Percentiles rank a stretch among this genome's conserved stretches.
These are phyloP conservation scores for human DNA, from an alignment of 2,113 vertebrate genomes.

Conservation along the genomic window DNA sequence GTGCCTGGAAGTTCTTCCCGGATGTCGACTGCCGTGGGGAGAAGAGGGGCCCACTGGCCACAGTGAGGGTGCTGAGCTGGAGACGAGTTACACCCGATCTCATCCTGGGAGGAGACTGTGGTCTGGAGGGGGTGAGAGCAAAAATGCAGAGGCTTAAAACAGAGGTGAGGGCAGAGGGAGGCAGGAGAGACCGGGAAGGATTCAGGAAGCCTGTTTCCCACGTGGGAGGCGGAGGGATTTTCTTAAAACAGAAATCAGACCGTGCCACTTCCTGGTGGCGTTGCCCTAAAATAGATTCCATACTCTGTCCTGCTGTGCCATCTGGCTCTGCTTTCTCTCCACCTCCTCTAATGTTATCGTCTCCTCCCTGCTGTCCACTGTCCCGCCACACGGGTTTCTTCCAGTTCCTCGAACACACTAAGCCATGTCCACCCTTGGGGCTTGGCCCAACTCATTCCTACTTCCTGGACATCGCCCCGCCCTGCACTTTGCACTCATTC, in stretches of 20 bases:
- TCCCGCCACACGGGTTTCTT: not conserved
- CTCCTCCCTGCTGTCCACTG: too few relatives aligned
- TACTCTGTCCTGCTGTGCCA: not conserved
- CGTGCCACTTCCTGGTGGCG: not conserved
- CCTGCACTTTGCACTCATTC: not conserved
- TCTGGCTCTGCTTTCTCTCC: not conserved
- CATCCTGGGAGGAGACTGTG: too few relatives aligned
- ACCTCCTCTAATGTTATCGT: not conserved
- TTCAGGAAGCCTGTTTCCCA: not conserved
- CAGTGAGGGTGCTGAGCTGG: not conserved
- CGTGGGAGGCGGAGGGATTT: not conserved
- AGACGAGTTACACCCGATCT: not conserved
- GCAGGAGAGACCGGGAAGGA: too few relatives aligned
- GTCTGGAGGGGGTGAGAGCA: too few relatives aligned
- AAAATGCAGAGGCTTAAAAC: not conserved
- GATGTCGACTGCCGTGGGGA: too few relatives aligned
- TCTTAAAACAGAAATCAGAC: not conserved
- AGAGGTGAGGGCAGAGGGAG: too few relatives aligned
- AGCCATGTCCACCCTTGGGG: not conserved
- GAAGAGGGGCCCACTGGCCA: fast-evolving
- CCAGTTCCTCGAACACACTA: too few relatives aligned
- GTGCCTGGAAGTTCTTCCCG: fast-evolving
- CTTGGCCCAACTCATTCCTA: not conserved
- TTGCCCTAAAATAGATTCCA: not conserved
- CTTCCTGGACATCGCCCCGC: not conserved